These are phyloP conservation scores for Cirrhinus mrigala DNA, from an alignment of 2,797 vertebrate species.

Conservation along the genomic window DNA sequence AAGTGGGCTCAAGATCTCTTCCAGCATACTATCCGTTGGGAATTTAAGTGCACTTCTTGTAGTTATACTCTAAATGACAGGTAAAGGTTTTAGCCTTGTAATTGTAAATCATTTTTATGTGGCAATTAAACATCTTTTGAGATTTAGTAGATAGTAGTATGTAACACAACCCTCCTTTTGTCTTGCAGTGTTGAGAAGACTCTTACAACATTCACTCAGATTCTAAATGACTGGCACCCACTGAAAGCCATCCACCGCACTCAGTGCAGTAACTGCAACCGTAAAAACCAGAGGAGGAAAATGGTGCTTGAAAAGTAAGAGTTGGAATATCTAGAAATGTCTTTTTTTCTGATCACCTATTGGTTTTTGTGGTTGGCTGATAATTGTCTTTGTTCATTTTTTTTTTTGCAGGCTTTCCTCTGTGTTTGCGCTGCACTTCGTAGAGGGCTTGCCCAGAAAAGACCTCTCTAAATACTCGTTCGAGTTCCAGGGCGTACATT, in stretches of 20 bases:
- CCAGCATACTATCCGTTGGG: constrained; percentile 84
- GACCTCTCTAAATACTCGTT: constrained; percentile 83
- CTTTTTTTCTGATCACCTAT: too few species aligned
- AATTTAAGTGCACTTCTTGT: constrained; percentile 85
- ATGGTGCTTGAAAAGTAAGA: constrained; percentile 89
- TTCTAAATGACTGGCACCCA: constrained; percentile 87
- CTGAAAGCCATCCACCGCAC: constrained; percentile 82
- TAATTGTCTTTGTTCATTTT: neutral
- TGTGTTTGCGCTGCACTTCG: constrained; percentile 89
- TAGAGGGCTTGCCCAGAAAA: constrained; percentile 86
- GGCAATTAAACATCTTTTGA: neutral
- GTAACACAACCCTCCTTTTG: neutral
- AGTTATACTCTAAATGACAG: constrained; percentile 77
- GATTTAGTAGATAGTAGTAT: neutral
- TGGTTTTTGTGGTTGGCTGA: neutral
- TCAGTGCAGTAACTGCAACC: constrained; percentile 84
- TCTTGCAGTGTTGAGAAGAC: constrained; percentile 79
- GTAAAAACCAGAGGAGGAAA: constrained; percentile 80
- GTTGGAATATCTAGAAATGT: neutral
- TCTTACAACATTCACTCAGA: constrained; percentile 86
- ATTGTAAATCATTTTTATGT: neutral
- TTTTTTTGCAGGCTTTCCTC: constrained; percentile 77
- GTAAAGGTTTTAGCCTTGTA: constrained; percentile 65
- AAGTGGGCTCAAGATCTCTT: constrained; percentile 81
- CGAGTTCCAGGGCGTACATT: constrained; percentile 77